phyloP scores from a whole-genome alignment of 2,888 invertebrate genomes.

The Chymomyza amoena region DNA sequence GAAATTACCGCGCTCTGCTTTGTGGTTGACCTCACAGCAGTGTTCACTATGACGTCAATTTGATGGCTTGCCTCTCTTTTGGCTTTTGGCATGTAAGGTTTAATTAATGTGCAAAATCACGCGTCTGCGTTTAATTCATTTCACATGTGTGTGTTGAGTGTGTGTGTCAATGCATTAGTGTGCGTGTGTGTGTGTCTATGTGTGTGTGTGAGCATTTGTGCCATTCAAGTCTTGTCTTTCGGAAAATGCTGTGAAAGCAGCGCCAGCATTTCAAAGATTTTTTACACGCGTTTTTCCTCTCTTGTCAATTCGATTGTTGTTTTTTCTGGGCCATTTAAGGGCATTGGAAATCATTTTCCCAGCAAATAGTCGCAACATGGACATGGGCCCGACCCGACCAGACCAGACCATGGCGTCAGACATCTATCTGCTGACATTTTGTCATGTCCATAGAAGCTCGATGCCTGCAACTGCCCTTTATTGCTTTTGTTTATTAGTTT shows the following conservation, averaged over 20 bases:
- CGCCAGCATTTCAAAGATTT: constrained; percentile 33
- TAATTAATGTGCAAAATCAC: constrained; percentile 56
- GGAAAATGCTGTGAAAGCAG: constrained; percentile 40
- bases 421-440: constrained; percentile 17
- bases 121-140: constrained; percentile 61
- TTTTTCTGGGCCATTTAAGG: constrained; percentile 52
- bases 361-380: background rate
- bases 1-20: constrained; percentile 10
- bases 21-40: constrained; percentile 28
- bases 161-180: background rate
- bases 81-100: constrained; percentile 15
- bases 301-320: constrained; percentile 44
- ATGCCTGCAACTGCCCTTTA: constrained; percentile 62
- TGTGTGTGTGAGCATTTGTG: background rate
- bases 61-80: constrained; percentile 1
- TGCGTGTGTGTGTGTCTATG: background rate
- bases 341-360: constrained; percentile 46
- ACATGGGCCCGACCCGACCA: too few species aligned
- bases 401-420: background rate
- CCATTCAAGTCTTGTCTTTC: constrained; percentile 17
- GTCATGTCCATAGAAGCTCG: constrained; percentile 5
- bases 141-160: constrained; percentile 4
- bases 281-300: constrained; percentile 52
- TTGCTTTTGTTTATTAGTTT: constrained; percentile 59
- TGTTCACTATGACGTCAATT: background rate